A percentile compares a stretch with the other conserved stretches of the same genome.
phyloP scores from a whole-genome alignment of 2,113 vertebrate genomes.

The Equus przewalskii region DNA sequence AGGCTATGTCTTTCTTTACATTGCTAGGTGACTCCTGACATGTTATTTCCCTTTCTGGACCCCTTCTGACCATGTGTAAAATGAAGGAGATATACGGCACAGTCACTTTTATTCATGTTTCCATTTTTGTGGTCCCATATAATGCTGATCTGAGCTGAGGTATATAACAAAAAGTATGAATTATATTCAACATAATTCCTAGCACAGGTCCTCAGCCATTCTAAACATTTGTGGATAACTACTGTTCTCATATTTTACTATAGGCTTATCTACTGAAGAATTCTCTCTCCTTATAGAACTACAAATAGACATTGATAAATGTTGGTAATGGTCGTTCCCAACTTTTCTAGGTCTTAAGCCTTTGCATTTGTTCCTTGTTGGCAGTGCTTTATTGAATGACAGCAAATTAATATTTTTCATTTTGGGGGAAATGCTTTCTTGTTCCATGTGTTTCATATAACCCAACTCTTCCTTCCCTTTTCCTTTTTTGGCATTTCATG shows the following conservation, averaged over 20 bases:
- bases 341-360: not conserved
- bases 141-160: not conserved
- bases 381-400: not conserved
- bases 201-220: not conserved
- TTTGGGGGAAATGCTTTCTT: not conserved
- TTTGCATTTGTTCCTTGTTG: not conserved
- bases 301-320: not conserved
- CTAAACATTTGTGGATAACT: not conserved
- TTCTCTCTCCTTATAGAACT: not conserved
- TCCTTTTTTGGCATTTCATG: not conserved
- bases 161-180: not conserved
- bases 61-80: not conserved
- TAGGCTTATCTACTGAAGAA: not conserved
- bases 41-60: not conserved
- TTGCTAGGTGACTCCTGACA: not conserved
- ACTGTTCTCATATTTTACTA: not conserved
- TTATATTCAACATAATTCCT: not conserved
- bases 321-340: not conserved
- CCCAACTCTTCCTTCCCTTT: rapidly evolving
- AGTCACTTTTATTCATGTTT: not conserved
- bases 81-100: not conserved
- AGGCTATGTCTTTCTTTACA: not conserved
- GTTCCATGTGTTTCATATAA: not conserved
- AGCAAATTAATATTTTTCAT: not conserved
- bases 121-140: not conserved